Base-by-base conservation (phyloP, 2,888 invertebrate species). In the Oscheius myriophilus region DNA sequence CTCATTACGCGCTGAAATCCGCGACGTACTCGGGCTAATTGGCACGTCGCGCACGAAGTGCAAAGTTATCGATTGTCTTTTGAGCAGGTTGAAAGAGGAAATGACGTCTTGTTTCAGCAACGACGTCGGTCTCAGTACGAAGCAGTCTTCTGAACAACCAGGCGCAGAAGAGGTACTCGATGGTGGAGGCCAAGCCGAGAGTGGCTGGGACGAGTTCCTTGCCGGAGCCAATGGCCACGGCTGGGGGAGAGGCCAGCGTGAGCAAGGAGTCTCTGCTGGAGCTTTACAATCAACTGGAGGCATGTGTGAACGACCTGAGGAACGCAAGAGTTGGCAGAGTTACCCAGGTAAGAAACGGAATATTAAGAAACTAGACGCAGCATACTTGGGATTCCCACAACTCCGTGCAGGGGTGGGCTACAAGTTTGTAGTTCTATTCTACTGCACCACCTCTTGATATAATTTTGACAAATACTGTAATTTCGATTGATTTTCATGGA, bases 221-320 rank as follows among this genome's bases (percentile, higher is more conserved):
- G n/a, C 26, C 49, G 33, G 63, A 63, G 42, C 63, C 63, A 21
- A 46, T 49, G 33, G 45, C 64, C 23, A 65, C 64, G 41, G 45
- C 41, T 21, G 64, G 45, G 1, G 26, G 51, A 12, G 25, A 46
- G 18, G 9, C 49, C 16, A 33, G 57, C 26, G 66, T 58, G 4
- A 66, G 51, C 51, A 58, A 68, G 52, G 78, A 80, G 39, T 67
- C 72, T n/a, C 67, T 85, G 43, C 55, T 70, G 53, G 79, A 83
- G 26, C 71, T 85, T 33, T 72, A 75, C 68, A 49, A 54, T n/a
- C 71, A 72, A 42, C 62, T 83, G 43, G 80, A 81, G 52, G 68
- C 33, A 21, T 73, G 75, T 58, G 52, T 81, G 2, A 61, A 67
- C 12, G 74, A 75, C 21, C 67, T 81, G 54, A 64, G 72, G 4